Conservation (phyloP, 1,140 invertebrate species). For the Eciton burchellii region DNA sequence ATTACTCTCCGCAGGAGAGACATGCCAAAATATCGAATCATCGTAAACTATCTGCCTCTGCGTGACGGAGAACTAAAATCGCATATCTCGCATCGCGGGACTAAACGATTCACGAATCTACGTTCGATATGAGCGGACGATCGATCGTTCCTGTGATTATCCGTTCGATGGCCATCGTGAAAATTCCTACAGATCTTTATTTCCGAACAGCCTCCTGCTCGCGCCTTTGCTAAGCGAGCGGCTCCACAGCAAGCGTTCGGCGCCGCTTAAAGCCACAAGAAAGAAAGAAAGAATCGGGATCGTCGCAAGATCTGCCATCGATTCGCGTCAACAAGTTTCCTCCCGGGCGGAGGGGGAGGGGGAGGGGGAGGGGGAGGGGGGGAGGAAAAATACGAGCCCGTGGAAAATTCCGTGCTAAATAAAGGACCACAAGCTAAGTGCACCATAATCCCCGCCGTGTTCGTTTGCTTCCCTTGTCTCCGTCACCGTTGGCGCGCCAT, state of each 20-base stretch:
- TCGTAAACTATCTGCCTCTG: slow-evolving; percentile 16
- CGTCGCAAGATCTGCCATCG: slow-evolving; percentile 11
- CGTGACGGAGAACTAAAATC: background rate
- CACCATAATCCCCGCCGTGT: slow-evolving; percentile 22
- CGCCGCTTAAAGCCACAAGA: background rate
- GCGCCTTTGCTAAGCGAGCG: too few relatives aligned
- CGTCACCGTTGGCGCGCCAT: slow-evolving; percentile 14
- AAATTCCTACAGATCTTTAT: too few relatives aligned
- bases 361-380: too few relatives aligned
- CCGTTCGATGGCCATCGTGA: too few relatives aligned
- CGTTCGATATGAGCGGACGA: too few relatives aligned
- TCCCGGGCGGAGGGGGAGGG: too few relatives aligned
- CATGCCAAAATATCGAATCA: background rate
- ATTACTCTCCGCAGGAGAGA: slow-evolving; percentile 21
- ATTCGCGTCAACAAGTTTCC: background rate
- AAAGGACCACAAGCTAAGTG: slow-evolving; percentile 40
- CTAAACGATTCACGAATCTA: too few relatives aligned
- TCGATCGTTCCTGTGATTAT: too few relatives aligned
- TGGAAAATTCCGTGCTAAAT: slow-evolving; percentile 15
- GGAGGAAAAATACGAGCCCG: background rate
- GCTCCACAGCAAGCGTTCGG: too few relatives aligned
- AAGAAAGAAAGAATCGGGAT: too few relatives aligned
- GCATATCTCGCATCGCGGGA: too few relatives aligned
- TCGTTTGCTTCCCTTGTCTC: slow-evolving; percentile 33
- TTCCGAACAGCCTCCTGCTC: too few relatives aligned